Conservation (phyloP, 2,888 invertebrate genomes). For the Hypena proboscidalis region DNA sequence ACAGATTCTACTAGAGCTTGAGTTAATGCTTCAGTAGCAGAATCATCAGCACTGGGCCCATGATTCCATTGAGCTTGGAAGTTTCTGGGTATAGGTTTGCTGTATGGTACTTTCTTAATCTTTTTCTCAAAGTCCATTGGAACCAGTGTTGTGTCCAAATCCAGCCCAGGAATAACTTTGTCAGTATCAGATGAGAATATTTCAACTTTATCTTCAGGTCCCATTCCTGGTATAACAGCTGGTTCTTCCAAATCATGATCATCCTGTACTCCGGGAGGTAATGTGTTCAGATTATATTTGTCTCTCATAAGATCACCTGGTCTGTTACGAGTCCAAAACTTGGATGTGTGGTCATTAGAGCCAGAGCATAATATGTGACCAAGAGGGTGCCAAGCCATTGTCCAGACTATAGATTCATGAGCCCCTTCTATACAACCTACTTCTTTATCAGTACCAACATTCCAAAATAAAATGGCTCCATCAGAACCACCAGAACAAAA, state of each 20-base stretch:
- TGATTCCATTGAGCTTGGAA: conserved; percentile 99
- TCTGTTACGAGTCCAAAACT: conserved; percentile 99
- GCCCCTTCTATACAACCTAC: conserved; percentile 99
- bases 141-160: conserved; percentile 88
- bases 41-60: conserved; percentile 85
- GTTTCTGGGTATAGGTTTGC: conserved; percentile 97
- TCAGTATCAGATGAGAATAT: conserved; percentile 86
- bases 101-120: conserved; percentile 95
- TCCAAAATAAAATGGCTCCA: conserved; percentile 99
- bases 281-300: conserved; percentile 97
- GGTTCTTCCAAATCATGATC: conserved; percentile 88
- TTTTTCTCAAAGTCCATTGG: conserved; percentile 90
- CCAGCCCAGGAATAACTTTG: conserved; percentile 93
- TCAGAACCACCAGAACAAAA: conserved; percentile 99
- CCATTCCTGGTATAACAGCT: conserved; percentile 97
- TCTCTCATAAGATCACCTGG: conserved; percentile 99
- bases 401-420: conserved; percentile 99
- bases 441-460: conserved; percentile 99
- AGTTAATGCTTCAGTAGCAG: conserved; percentile 86
- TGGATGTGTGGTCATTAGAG: conserved; percentile 99
- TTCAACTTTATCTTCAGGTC: conserved; percentile 97
- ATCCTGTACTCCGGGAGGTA: conserved; percentile 91
- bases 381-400: conserved; percentile 99
- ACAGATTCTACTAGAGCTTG: conserved; percentile 91
- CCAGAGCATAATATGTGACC: conserved; percentile 99